Conservation (phyloP, 2,113 vertebrate species). For the Orthochromis indermauri region DNA sequence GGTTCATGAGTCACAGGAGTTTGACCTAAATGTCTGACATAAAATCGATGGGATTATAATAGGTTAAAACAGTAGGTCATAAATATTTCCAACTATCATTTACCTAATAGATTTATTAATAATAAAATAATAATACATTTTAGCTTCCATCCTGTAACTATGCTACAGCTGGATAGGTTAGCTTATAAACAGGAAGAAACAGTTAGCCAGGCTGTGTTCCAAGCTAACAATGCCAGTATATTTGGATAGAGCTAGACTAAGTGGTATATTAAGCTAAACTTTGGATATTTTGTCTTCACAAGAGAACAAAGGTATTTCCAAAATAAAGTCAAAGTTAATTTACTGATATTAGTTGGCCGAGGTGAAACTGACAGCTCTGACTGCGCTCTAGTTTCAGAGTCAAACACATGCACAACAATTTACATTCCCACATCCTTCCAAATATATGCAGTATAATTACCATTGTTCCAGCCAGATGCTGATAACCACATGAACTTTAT, state of each 20-base stretch:
- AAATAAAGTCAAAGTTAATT: neutral
- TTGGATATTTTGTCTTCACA: neutral
- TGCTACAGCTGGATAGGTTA: neutral
- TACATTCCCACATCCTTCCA: neutral
- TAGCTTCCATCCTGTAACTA: neutral
- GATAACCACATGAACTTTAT: neutral
- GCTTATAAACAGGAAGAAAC: neutral
- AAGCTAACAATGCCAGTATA: neutral
- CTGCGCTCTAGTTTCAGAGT: neutral
- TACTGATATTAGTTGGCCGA: neutral
- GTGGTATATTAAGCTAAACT: neutral
- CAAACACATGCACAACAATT: neutral
- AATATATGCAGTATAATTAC: neutral
- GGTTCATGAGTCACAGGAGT: neutral
- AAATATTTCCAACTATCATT: neutral
- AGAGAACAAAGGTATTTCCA: neutral
- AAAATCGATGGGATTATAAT: neutral
- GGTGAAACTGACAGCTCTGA: neutral
- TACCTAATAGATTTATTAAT: neutral
- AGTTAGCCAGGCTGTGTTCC: neutral
- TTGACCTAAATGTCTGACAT: neutral
- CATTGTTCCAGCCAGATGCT: constrained; percentile 32
- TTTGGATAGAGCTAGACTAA: neutral
- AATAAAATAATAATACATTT: neutral
- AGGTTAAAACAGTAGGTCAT: neutral